Evolutionary conservation across 2,888 invertebrate genomes (phyloP).

Genomic region (Dyspetes luteomarginatus): DNA sequence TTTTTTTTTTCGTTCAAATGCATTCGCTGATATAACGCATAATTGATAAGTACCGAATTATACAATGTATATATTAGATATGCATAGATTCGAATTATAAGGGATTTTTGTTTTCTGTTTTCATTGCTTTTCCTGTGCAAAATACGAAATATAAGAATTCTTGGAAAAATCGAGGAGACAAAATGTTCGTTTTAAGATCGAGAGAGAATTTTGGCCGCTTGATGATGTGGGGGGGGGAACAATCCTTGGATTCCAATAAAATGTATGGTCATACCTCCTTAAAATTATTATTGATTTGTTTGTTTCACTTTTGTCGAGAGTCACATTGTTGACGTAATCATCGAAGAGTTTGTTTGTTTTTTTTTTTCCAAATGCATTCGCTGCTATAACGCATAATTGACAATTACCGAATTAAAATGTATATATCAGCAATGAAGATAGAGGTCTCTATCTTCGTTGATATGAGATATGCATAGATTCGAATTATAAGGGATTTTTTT

Average conservation of each 20-base stretch:
- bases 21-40: conserved; percentile 38
- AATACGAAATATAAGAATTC: conserved; percentile 11
- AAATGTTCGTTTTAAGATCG: conserved; percentile 3
- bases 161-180: background rate
- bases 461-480: conserved; percentile 38
- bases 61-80: conserved; percentile 50
- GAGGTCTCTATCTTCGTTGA: too few species aligned
- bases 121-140: conserved; percentile 15
- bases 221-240: conserved; percentile 36
- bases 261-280: conserved; percentile 61
- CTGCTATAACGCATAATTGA: conserved; percentile 34
- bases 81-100: conserved; percentile 26
- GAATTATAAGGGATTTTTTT: conserved; percentile 8
- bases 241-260: conserved; percentile 64
- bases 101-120: conserved; percentile 21
- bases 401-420: conserved; percentile 43
- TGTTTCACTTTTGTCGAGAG: conserved; percentile 14
- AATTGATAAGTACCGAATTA: conserved; percentile 38
- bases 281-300: conserved; percentile 33
- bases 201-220: conserved; percentile 9
- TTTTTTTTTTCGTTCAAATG: conserved; percentile 35
- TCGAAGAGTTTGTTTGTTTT: conserved; percentile 13
- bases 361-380: conserved; percentile 41
- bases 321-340: conserved; percentile 11
- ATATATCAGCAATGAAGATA: too few species aligned